Conservation (phyloP, 2,113 vertebrate species). For the Probosciger aterrimus region DNA sequence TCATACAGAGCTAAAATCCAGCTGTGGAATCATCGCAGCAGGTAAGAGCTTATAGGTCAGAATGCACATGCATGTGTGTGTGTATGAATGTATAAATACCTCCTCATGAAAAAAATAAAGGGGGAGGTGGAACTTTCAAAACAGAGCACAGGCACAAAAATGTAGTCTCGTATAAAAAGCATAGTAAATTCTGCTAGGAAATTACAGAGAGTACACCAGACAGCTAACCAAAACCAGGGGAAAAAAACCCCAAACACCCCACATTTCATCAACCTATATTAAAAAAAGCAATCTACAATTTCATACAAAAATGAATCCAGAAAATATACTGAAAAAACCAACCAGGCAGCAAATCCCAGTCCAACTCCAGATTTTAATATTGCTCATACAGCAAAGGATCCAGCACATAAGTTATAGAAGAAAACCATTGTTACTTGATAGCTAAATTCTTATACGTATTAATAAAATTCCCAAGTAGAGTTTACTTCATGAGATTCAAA, state of each 20-base stretch:
- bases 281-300: neutral
- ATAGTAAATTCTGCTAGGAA: neutral
- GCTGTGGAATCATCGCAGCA: neutral
- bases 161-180: neutral
- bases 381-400: neutral
- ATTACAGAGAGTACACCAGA: neutral
- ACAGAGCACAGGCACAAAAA: neutral
- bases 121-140: neutral
- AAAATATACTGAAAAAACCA: neutral
- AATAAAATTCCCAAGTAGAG: neutral
- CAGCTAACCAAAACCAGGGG: neutral
- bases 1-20: neutral
- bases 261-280: neutral
- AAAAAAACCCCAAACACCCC: neutral
- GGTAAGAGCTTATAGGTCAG: neutral
- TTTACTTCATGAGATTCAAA: neutral
- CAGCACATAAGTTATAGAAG: neutral
- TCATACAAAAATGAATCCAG: neutral
- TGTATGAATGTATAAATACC: neutral
- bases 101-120: neutral
- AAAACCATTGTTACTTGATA: neutral
- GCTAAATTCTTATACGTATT: neutral
- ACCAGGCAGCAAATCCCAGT: neutral
- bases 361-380: neutral
- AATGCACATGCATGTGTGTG: fast-evolving